Percentiles rank a stretch among this genome's conserved stretches.
Conservation (phyloP, 2,113 vertebrate species). For the Macaca nemestrina region DNA sequence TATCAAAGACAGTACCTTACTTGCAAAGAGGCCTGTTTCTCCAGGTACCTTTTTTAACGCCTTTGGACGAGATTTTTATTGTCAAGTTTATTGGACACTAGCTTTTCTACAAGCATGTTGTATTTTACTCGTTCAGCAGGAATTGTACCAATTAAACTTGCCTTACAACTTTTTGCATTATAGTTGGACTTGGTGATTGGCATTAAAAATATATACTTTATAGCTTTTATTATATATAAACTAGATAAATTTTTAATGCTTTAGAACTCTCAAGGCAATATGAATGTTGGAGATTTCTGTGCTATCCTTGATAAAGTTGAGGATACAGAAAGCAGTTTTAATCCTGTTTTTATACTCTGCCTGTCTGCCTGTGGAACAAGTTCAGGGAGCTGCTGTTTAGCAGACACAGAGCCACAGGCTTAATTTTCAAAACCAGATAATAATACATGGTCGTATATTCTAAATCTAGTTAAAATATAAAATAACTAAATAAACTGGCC, state of each 20-base stretch:
- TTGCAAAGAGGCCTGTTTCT: conserved; percentile 23
- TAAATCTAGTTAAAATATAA: conserved; percentile 77
- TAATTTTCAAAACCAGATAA: conserved; percentile 79
- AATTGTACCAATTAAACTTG: conserved; percentile 71
- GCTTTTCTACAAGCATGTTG: neutral
- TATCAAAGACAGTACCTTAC: conserved; percentile 49
- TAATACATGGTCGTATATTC: conserved; percentile 69
- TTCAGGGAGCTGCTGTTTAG: conserved; percentile 71
- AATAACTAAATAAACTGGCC: conserved; percentile 72
- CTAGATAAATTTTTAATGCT: conserved; percentile 83
- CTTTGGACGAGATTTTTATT: conserved; percentile 50
- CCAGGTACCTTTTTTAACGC: neutral
- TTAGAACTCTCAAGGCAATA: conserved; percentile 79
- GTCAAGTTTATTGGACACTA: neutral
- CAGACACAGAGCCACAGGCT: conserved; percentile 65
- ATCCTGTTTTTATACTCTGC: conserved; percentile 79
- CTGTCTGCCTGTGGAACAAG: conserved; percentile 79
- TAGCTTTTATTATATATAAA: conserved; percentile 78
- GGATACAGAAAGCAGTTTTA: conserved; percentile 82
- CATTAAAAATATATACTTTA: conserved; percentile 78
- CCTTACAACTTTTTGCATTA: conserved; percentile 78
- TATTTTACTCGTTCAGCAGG: conserved; percentile 53
- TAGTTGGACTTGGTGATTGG: conserved; percentile 73
- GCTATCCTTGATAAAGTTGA: conserved; percentile 82
- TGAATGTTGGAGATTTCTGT: conserved; percentile 83